A percentile compares a stretch with the other conserved stretches of the same genome.
Conservation (phyloP, 2,797 vertebrate genomes). For the Microhierax caerulescens region DNA sequence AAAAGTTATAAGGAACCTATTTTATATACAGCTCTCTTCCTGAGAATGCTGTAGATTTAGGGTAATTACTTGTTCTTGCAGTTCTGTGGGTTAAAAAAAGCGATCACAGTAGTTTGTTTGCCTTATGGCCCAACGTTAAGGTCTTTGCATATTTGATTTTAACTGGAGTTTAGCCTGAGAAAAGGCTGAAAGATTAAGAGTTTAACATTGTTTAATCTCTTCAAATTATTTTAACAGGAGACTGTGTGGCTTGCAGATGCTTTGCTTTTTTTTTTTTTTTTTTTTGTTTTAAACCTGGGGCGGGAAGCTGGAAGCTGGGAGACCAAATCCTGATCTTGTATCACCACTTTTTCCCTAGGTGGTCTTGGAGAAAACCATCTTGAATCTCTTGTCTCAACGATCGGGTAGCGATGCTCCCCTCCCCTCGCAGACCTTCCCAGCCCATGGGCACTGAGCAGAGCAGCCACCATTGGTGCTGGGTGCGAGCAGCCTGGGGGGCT, state of each 20-base stretch:
- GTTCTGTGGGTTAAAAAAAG: conserved; percentile 30
- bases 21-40: conserved; percentile 2
- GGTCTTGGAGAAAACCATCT: not conserved
- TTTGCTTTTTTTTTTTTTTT: not conserved
- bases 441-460: not conserved
- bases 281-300: not conserved
- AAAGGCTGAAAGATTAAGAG: conserved; percentile 13
- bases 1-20: conserved; percentile 44
- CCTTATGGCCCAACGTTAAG: not conserved
- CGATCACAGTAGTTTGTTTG: not conserved
- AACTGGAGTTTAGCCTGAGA: not conserved
- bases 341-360: not conserved
- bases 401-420: not conserved
- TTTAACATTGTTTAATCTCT: conserved; percentile 9
- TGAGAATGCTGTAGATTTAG: conserved; percentile 15
- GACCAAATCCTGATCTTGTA: not conserved
- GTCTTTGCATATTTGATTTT: conserved; percentile 8
- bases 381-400: not conserved
- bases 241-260: not conserved
- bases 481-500: not conserved
- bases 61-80: conserved; percentile 32
- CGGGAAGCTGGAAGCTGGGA: not conserved
- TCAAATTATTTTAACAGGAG: conserved; percentile 10
- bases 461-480: fast-evolving
- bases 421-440: not conserved